phyloP scores from a whole-genome alignment of 2,113 vertebrate species.

The Suricata suricatta region DNA sequence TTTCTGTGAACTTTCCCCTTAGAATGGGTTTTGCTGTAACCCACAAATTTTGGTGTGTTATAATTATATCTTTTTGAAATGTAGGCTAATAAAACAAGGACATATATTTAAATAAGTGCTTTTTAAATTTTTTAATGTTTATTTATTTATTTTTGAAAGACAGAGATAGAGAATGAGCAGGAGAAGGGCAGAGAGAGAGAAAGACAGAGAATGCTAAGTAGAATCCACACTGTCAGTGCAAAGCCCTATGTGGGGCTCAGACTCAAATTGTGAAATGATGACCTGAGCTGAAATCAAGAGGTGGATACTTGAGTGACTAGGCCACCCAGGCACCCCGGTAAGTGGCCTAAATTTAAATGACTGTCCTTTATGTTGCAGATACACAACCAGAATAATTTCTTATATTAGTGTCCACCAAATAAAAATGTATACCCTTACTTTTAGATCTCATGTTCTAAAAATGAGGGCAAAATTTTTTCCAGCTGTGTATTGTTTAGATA shows the following conservation, averaged over 20 bases:
- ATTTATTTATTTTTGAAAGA: too few species aligned
- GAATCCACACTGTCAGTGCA: too few species aligned
- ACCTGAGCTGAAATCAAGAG: too few species aligned
- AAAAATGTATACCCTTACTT: not conserved
- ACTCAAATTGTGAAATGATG: too few species aligned
- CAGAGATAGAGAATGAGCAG: too few species aligned
- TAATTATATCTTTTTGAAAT: not conserved
- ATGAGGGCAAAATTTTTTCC: not conserved
- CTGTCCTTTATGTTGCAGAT: not conserved
- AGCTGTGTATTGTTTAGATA: not conserved
- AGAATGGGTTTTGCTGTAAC: not conserved
- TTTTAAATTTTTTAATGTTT: too few species aligned
- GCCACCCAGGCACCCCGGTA: too few species aligned
- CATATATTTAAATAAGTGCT: not conserved
- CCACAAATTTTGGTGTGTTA: not conserved
- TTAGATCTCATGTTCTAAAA: not conserved
- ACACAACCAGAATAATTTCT: slow-evolving; percentile 1
- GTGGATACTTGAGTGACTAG: too few species aligned
- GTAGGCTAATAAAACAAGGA: not conserved
- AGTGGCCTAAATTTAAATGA: not conserved
- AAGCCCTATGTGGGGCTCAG: too few species aligned
- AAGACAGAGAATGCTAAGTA: too few species aligned
- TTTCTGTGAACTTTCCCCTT: not conserved
- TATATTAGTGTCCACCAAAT: slow-evolving; percentile 2
- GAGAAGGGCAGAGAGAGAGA: too few species aligned